phyloP scores from a whole-genome alignment of 1,140 invertebrate genomes.

The Drosophila aff. region DNA sequence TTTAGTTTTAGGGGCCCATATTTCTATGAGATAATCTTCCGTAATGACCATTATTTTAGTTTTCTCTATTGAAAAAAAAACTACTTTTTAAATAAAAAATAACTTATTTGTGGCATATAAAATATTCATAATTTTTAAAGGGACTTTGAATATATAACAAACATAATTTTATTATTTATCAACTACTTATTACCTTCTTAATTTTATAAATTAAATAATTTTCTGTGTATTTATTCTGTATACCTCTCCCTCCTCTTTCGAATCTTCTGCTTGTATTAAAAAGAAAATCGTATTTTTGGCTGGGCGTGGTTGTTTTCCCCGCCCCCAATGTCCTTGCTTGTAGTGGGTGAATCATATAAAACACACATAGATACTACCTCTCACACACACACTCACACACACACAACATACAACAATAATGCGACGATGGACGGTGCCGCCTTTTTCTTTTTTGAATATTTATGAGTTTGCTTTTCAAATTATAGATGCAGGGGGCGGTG shows the following conservation, averaged over 20 bases:
- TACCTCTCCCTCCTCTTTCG: constrained; percentile 3
- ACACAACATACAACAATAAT: constrained; percentile 38
- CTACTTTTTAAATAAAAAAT: too few species aligned
- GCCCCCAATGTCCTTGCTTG: constrained; percentile 24
- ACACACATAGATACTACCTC: constrained; percentile 30
- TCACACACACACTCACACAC: constrained; percentile 24
- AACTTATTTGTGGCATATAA: background rate
- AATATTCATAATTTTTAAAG: background rate
- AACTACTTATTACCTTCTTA: background rate
- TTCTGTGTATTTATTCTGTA: background rate
- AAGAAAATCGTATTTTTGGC: constrained; percentile 79
- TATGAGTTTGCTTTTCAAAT: constrained; percentile 83
- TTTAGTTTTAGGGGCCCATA: background rate
- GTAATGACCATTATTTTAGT: background rate
- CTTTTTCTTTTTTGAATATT: constrained; percentile 77
- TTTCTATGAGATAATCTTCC: background rate
- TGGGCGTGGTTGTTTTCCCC: constrained; percentile 57
- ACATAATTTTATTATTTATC: fast-evolving
- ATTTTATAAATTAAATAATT: background rate
- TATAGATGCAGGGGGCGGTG: constrained; percentile 69
- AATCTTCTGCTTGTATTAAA: constrained; percentile 67
- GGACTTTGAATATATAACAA: background rate
- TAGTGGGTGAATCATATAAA: constrained; percentile 67
- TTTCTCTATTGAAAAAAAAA: background rate
- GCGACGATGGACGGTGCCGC: constrained; percentile 38